phyloP scores from a whole-genome alignment of 1,140 invertebrate genomes.

The Glossosoma conforme region DNA sequence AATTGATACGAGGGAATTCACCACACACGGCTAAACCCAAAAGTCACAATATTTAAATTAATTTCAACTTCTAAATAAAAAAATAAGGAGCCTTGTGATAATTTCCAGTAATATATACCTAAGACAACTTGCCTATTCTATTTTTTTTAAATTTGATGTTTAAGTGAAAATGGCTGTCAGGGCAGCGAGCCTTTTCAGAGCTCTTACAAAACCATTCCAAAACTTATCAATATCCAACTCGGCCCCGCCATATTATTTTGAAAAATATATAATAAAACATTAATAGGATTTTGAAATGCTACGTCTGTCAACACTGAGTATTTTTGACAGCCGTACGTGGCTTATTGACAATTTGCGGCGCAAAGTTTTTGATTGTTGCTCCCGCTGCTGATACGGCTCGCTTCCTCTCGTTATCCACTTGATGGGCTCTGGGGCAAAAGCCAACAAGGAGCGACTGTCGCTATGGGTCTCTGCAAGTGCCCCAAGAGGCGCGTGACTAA shows the following conservation, averaged over 20 bases:
- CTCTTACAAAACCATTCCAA: constrained; percentile 37
- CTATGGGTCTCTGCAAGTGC: constrained; percentile 97
- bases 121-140: too few species aligned
- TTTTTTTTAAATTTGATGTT: too few species aligned
- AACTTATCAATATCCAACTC: constrained; percentile 36
- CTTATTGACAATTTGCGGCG: constrained; percentile 18
- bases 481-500: constrained; percentile 94
- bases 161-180: constrained; percentile 19
- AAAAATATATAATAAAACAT: too few species aligned
- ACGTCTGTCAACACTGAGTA: constrained; percentile 4
- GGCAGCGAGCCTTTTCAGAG: constrained; percentile 8
- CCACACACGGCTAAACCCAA: too few species aligned
- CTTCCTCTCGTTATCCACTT: neutral
- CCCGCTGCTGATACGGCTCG: neutral
- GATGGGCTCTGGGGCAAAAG: too few species aligned
- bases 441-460: constrained; percentile 16
- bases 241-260: too few species aligned
- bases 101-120: too few species aligned
- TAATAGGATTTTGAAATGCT: too few species aligned
- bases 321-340: constrained; percentile 31
- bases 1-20: too few species aligned
- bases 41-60: too few species aligned
- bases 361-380: constrained; percentile 10
- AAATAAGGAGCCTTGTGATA: too few species aligned
- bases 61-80: too few species aligned